phyloP scores from a whole-genome alignment of 2,888 invertebrate genomes.

The Dolichopus griseipennis region DNA sequence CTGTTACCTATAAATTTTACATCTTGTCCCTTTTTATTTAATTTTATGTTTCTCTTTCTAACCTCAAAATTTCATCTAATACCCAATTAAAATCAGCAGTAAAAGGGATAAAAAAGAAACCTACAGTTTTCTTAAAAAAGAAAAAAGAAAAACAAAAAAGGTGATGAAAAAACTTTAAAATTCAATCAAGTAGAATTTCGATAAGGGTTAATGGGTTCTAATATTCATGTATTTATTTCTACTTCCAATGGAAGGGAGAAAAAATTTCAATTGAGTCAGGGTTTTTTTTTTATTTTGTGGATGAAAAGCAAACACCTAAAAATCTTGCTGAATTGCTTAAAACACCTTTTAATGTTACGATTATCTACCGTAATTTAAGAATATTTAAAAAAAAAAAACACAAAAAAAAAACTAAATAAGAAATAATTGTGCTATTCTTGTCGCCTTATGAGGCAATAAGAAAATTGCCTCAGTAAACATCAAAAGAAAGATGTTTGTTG shows the following conservation, averaged over 20 bases:
- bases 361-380: not conserved
- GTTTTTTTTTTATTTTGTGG: not conserved
- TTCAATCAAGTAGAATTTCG: not conserved
- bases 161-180: not conserved
- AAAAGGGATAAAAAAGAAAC: not conserved
- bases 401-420: not conserved
- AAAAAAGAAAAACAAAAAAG: not conserved
- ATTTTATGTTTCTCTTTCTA: not conserved
- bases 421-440: not conserved
- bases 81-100: not conserved
- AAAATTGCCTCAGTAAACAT: not conserved
- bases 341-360: conserved; percentile 2
- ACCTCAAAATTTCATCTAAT: not conserved
- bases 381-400: not conserved
- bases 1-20: not conserved
- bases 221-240: not conserved
- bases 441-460: not conserved
- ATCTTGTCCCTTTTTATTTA: not conserved
- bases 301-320: not conserved
- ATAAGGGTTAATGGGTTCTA: not conserved
- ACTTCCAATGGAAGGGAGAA: not conserved
- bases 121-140: not conserved
- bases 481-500: not conserved
- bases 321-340: not conserved
- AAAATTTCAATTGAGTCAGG: not conserved